Evolutionary conservation across 2,888 invertebrate species (phyloP).

Genomic region (Bugula neritina): DNA sequence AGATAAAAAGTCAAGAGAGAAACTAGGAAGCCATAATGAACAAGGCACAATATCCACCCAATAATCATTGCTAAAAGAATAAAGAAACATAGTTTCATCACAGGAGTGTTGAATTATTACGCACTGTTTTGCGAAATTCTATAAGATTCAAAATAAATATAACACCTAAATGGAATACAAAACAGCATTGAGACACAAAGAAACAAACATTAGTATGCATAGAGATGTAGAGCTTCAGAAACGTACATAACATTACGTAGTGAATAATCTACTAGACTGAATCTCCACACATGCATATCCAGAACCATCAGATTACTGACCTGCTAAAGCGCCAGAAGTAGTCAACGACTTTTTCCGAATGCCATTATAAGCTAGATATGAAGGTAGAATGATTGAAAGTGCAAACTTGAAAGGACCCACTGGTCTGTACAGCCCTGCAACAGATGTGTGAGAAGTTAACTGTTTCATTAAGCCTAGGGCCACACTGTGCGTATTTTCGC

Average conservation of each 20-base stretch:
- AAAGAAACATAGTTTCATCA: not conserved
- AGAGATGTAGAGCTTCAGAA: too few species aligned
- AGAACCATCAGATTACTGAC: too few species aligned
- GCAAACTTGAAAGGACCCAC: constrained; percentile 11
- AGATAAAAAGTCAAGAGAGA: constrained; percentile 72
- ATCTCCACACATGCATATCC: too few species aligned
- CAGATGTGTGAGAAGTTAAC: not conserved
- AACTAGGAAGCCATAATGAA: constrained; percentile 70
- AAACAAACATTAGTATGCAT: too few species aligned
- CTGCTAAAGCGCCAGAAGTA: constrained; percentile 65
- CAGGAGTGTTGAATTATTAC: too few species aligned
- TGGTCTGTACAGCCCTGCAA: not conserved
- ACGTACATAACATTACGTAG: too few species aligned
- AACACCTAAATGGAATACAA: too few species aligned
- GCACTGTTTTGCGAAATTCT: too few species aligned
- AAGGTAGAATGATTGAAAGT: constrained; percentile 62
- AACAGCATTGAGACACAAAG: not conserved
- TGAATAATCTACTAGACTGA: too few species aligned
- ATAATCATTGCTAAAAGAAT: constrained; percentile 61
- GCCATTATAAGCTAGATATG: constrained; percentile 65
- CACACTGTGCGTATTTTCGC: too few species aligned
- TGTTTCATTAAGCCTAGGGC: too few species aligned
- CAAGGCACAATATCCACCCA: constrained; percentile 70
- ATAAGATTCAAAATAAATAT: too few species aligned
- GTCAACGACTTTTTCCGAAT: constrained; percentile 65